These are phyloP conservation scores for Mallotus villosus DNA, from an alignment of 2,797 vertebrate species.

Conservation along the genomic window DNA sequence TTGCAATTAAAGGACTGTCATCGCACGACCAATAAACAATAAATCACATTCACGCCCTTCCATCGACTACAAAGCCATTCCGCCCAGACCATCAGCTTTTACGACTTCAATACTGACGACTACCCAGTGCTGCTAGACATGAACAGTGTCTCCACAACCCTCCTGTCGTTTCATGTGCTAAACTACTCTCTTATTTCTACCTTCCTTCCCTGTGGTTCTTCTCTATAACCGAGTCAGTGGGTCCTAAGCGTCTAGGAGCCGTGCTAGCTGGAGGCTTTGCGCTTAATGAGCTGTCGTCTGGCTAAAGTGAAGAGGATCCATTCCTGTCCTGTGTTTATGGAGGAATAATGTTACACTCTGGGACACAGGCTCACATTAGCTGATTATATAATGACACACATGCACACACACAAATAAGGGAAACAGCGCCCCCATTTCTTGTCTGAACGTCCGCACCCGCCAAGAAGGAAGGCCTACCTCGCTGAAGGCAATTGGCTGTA, in stretches of 20 bases:
- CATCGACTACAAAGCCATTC: neutral
- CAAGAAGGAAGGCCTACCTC: too few species aligned
- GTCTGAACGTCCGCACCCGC: too few species aligned
- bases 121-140: neutral
- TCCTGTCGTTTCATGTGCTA: neutral
- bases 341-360: conserved; percentile 36
- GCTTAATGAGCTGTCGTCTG: conserved; percentile 43
- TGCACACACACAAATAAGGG: too few species aligned
- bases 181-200: neutral
- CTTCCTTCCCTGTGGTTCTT: conserved; percentile 8
- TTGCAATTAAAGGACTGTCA: neutral
- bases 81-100: neutral
- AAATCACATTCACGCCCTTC: neutral
- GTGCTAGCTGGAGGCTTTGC: neutral
- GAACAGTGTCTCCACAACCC: neutral
- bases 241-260: conserved; percentile 9
- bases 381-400: conserved; percentile 2
- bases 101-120: neutral
- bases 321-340: conserved; percentile 29
- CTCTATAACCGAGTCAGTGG: conserved; percentile 17
- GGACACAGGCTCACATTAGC: conserved; percentile 32
- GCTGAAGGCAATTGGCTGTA: too few species aligned
- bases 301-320: conserved; percentile 35
- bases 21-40: neutral
- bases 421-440: too few species aligned